phyloP scores from a whole-genome alignment of 2,113 vertebrate species.

The Sebastes schlegelii region DNA sequence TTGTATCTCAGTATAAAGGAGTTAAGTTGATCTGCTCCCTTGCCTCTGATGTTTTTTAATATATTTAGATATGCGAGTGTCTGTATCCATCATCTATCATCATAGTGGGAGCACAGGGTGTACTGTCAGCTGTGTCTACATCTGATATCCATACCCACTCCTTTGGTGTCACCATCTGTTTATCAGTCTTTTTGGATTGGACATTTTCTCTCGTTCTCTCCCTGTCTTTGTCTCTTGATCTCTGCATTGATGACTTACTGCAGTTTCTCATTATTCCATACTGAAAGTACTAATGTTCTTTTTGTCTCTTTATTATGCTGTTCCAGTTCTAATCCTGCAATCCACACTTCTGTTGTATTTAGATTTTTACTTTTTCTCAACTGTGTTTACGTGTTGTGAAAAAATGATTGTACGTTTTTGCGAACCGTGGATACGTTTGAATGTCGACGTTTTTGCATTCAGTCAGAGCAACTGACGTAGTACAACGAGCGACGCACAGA shows the following conservation, averaged over 20 bases:
- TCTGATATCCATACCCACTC: neutral
- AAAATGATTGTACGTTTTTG: too few relatives aligned
- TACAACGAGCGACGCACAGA: too few relatives aligned
- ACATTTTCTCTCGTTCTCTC: neutral
- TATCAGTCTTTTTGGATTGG: neutral
- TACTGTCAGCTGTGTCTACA: neutral
- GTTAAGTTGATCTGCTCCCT: neutral
- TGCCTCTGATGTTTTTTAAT: neutral
- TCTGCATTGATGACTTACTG: neutral
- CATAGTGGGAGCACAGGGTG: neutral
- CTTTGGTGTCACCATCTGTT: neutral
- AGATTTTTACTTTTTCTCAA: neutral
- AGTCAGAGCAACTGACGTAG: too few relatives aligned
- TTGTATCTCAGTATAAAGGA: neutral
- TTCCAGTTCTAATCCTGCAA: neutral
- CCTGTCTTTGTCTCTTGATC: neutral
- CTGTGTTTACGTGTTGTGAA: neutral
- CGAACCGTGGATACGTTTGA: too few relatives aligned
- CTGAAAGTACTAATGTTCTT: neutral
- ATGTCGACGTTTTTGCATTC: too few relatives aligned
- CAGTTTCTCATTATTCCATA: neutral
- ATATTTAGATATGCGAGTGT: neutral
- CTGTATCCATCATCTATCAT: constrained; percentile 17
- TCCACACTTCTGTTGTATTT: neutral
- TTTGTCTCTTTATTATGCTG: neutral